Conservation (phyloP, 2,888 invertebrate species). For the Aproaerema taeniolella region DNA sequence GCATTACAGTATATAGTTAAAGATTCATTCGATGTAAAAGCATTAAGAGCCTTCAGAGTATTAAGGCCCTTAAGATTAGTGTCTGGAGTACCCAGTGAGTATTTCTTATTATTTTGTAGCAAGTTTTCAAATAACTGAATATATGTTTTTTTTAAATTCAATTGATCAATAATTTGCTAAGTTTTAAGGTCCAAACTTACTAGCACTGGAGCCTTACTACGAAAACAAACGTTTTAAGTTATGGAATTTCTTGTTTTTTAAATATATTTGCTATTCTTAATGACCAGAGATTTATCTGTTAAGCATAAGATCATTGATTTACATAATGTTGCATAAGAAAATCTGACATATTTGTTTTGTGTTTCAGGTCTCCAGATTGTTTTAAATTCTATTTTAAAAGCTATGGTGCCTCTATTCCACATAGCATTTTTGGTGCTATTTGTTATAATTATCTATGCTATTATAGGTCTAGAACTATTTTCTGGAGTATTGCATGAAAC, state of each 20-base stretch:
- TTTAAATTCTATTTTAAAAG: slow-evolving; percentile 98
- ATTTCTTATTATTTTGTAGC: not conserved
- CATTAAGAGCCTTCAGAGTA: slow-evolving; percentile 98
- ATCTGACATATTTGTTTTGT: too few relatives aligned
- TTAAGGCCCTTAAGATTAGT: slow-evolving; percentile 97
- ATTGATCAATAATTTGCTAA: too few relatives aligned
- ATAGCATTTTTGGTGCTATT: slow-evolving; percentile 99
- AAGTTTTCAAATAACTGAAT: too few relatives aligned
- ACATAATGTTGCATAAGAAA: too few relatives aligned
- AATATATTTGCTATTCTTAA: too few relatives aligned
- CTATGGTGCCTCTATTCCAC: slow-evolving; percentile 99
- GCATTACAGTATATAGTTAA: slow-evolving; percentile 86
- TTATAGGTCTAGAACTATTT: slow-evolving; percentile 98
- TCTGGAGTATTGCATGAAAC: slow-evolving; percentile 96
- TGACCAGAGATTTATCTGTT: too few relatives aligned
- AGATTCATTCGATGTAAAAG: slow-evolving; percentile 98
- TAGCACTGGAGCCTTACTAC: too few relatives aligned
- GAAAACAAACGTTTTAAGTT: too few relatives aligned
- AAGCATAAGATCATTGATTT: too few relatives aligned
- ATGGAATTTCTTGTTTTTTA: too few relatives aligned
- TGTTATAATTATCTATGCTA: slow-evolving; percentile 99
- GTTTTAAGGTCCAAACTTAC: too few relatives aligned
- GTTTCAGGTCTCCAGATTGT: slow-evolving; percentile 98
- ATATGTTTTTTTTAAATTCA: too few relatives aligned
- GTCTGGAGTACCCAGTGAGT: slow-evolving; percentile 99